Evolutionary conservation across 2,888 invertebrate genomes (phyloP).

Genomic region (Seira musarum): DNA sequence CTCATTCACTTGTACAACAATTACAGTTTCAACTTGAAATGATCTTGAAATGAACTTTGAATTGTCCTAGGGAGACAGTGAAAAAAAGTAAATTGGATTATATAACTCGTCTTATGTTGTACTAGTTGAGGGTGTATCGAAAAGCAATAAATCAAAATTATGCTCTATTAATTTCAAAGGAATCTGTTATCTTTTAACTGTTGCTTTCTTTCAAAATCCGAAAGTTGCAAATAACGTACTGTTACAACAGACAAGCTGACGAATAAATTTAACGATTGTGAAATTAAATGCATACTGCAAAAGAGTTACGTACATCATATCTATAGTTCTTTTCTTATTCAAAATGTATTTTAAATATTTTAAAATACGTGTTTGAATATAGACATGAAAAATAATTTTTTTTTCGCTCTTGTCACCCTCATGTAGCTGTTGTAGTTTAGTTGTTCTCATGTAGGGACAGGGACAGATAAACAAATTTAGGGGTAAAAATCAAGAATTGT

Average conservation of each 20-base stretch:
- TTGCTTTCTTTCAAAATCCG: constrained; percentile 45
- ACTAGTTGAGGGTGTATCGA: background rate
- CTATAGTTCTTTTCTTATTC: too few species aligned
- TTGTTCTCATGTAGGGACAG: too few species aligned
- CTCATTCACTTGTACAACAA: constrained; percentile 37
- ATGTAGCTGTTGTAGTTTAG: too few species aligned
- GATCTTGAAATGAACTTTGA: constrained; percentile 56
- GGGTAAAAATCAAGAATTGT: too few species aligned
- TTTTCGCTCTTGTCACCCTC: too few species aligned
- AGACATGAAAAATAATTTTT: too few species aligned
- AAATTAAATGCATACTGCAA: background rate
- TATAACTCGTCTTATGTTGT: too few species aligned
- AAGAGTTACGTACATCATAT: background rate
- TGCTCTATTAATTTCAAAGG: constrained; percentile 10
- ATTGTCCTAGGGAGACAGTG: constrained; percentile 30
- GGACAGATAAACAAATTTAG: too few species aligned
- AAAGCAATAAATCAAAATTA: background rate
- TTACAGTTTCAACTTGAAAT: constrained; percentile 60
- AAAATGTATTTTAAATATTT: too few species aligned
- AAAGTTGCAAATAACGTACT: background rate
- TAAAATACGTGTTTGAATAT: too few species aligned
- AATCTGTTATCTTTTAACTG: constrained; percentile 39
- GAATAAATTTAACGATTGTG: constrained; percentile 15
- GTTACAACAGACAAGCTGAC: background rate
- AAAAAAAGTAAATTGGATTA: too few species aligned